phyloP scores from a whole-genome alignment of 2,888 invertebrate species.

The Oxytorus armatus region DNA sequence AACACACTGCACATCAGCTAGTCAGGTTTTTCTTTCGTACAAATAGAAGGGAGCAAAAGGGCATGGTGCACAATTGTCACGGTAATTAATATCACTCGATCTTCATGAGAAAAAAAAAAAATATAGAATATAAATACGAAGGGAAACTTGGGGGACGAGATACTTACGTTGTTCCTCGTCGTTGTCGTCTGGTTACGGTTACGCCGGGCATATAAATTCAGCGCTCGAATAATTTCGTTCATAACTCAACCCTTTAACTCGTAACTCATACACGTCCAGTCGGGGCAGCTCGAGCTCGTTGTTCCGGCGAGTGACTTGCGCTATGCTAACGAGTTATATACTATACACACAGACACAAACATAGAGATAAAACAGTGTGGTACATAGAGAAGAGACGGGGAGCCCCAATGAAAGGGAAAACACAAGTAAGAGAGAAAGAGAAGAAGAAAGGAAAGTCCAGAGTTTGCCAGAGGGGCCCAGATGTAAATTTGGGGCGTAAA shows the following conservation, averaged over 20 bases:
- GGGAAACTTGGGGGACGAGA: slow-evolving; percentile 26
- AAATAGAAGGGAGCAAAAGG: background rate
- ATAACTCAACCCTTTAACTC: slow-evolving; percentile 83
- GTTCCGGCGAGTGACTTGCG: slow-evolving; percentile 70
- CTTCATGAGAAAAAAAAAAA: slow-evolving; percentile 70
- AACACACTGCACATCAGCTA: slow-evolving; percentile 1
- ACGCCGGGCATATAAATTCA: slow-evolving; percentile 80
- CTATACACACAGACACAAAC: background rate
- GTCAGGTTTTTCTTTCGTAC: slow-evolving; percentile 5
- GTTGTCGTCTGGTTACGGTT: slow-evolving; percentile 49
- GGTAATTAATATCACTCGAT: slow-evolving; percentile 80
- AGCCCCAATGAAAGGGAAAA: slow-evolving; percentile 10
- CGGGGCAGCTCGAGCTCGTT: slow-evolving; percentile 54
- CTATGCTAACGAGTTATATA: slow-evolving; percentile 68
- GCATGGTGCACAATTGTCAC: slow-evolving; percentile 55
- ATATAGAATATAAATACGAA: slow-evolving; percentile 71
- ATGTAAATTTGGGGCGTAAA: slow-evolving; percentile 69
- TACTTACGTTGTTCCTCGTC: slow-evolving; percentile 38
- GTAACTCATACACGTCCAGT: slow-evolving; percentile 78
- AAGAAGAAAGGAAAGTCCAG: background rate
- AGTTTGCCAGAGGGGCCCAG: slow-evolving; percentile 14
- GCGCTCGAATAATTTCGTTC: slow-evolving; percentile 82
- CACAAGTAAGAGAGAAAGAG: background rate
- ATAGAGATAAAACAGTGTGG: background rate
- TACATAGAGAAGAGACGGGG: background rate